A percentile compares a stretch with the other conserved stretches of the same genome.
Conservation (phyloP, 2,797 vertebrate species). For the Austrolebias charrua region DNA sequence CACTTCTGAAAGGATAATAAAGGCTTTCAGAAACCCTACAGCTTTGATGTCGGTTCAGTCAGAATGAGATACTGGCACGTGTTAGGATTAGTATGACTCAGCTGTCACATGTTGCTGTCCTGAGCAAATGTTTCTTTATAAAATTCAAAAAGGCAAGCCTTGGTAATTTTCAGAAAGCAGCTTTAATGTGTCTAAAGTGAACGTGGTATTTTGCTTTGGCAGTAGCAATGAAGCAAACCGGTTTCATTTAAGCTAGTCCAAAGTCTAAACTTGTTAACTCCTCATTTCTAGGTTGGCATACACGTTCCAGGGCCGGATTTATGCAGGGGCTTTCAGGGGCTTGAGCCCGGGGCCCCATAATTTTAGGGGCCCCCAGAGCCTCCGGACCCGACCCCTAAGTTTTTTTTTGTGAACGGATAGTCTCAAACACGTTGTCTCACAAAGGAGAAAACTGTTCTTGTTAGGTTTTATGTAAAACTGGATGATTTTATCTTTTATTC, state of each 20-base stretch:
- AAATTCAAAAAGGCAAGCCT: not conserved
- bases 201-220: not conserved
- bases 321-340: no score
- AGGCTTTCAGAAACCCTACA: not conserved
- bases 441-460: no score
- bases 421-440: no score
- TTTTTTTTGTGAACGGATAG: no score
- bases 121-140: not conserved
- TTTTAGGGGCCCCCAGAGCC: no score
- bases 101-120: conserved; percentile 9
- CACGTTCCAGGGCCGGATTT: no score
- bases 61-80: conserved; percentile 9
- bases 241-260: conserved; percentile 2
- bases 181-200: not conserved
- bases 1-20: conserved; percentile 2
- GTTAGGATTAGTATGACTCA: conserved; percentile 25
- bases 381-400: no score
- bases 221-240: not conserved
- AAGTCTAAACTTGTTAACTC: conserved; percentile 1
- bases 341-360: no score
- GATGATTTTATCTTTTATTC: no score
- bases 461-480: no score
- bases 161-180: not conserved
- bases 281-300: not conserved
- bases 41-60: conserved; percentile 27